phyloP scores from a whole-genome alignment of 1,140 invertebrate genomes.

The Arion vulgaris region DNA sequence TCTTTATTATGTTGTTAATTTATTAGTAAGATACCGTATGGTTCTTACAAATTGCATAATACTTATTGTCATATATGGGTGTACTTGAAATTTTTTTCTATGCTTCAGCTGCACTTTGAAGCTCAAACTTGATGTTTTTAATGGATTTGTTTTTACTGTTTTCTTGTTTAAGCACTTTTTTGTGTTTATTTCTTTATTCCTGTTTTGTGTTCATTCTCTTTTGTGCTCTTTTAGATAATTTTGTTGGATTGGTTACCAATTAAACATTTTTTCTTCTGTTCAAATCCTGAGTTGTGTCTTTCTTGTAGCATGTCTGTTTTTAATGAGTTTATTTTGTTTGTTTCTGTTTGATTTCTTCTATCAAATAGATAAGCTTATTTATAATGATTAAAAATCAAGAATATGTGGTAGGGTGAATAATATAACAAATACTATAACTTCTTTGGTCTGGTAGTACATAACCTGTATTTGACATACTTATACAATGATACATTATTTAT shows the following conservation, averaged over 20 bases:
- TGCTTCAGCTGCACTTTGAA: conserved; percentile 31
- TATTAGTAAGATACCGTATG: background rate
- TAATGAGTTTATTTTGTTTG: conserved; percentile 19
- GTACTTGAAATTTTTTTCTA: conserved; percentile 15
- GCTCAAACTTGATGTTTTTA: conserved; percentile 15
- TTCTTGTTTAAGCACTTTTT: background rate
- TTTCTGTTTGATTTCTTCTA: conserved; percentile 26
- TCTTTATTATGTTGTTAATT: background rate
- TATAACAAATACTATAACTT: background rate
- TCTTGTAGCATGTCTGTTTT: conserved; percentile 37
- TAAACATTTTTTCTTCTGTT: conserved; percentile 35
- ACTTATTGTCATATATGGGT: conserved; percentile 29
- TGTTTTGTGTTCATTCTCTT: background rate
- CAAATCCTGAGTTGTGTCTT: conserved; percentile 31
- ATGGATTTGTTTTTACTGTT: conserved; percentile 5
- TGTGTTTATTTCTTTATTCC: background rate
- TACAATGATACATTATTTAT: too few relatives aligned
- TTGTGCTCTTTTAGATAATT: background rate
- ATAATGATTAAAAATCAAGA: too few relatives aligned
- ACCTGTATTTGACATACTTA: too few relatives aligned
- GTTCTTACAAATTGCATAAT: conserved; percentile 28
- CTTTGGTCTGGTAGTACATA: too few relatives aligned
- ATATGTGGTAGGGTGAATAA: too few relatives aligned
- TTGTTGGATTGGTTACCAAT: conserved; percentile 23
- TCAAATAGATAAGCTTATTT: too few relatives aligned